Evolutionary conservation across 2,797 vertebrate species (phyloP), one percentile per base, ranked within the genome.

Genomic region (Micromesistius poutassou): DNA sequence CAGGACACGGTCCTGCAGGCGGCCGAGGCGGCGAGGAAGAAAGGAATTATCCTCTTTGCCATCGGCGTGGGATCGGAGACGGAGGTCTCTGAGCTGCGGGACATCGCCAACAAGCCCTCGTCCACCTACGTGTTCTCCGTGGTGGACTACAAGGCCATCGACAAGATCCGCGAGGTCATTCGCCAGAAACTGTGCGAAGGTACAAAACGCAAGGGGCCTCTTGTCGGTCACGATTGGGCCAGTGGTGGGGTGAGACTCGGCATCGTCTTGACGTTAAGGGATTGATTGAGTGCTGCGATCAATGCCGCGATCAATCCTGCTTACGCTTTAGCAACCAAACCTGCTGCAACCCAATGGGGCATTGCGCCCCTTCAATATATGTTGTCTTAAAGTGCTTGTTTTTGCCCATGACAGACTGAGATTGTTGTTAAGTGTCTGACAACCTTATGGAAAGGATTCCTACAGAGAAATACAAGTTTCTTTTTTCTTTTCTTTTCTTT

Each of bases 161-260:
- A 96, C 86, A 97, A 95, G 94, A 99, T 99, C 87, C 95, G 96
- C 79, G 96, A 98, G 92, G 91, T 97, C 87, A 99, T 99, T 93
- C 95, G 97, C 71, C 98, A 99, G 89, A 99, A 99, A 86, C 93
- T 99, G 46, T 99, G 98, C 90, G 97, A 99, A 97, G 98, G 98
- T 98, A 93, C n/a, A 12, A 73, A 22, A 5, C 13, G 10, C n/a
- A 28, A n/a, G n/a, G 62, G 28, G 62, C n/a, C 62, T 68, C 62
- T 28, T 28, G 62, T 68, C 25, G n/a, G 62, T 68, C 25, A 28
- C 25, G 12, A 28, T 10, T 68, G 55, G 22, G 55, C 55, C 22
- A n/a, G 22, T 62, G 50, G 50, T 62, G n/a, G 62, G 14, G 0
- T 25, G 13, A 25, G 55, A 50, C 46, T 50, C 2, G 46, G 46